Conservation (phyloP, 2,888 invertebrate species). For the Dynastes tityus region DNA sequence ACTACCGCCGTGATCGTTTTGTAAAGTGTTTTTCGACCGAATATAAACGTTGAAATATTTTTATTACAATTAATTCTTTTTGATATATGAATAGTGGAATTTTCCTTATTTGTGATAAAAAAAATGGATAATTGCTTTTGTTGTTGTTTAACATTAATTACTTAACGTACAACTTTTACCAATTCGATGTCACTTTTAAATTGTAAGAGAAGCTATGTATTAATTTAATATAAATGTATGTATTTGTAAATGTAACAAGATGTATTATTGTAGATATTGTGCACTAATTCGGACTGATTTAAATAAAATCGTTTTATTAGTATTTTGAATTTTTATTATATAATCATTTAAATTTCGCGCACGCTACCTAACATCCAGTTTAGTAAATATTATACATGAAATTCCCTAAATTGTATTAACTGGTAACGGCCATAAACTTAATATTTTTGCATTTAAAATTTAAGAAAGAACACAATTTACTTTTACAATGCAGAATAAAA, state of each 20-base stretch:
- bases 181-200: slow-evolving; percentile 33
- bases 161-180: slow-evolving; percentile 48
- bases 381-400: neutral
- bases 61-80: slow-evolving; percentile 32
- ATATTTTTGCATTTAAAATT: too few relatives aligned
- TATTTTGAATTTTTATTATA: slow-evolving; percentile 1
- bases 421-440: too few relatives aligned
- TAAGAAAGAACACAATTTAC: too few relatives aligned
- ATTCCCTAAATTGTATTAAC: neutral
- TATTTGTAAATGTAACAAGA: slow-evolving; percentile 45
- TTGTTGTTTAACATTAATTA: slow-evolving; percentile 40
- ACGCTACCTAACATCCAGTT: neutral
- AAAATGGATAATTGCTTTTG: slow-evolving; percentile 32
- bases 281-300: slow-evolving; percentile 50
- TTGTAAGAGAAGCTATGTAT: slow-evolving; percentile 38
- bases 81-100: slow-evolving; percentile 6
- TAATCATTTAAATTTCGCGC: neutral
- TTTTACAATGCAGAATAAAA: neutral
- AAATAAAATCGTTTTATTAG: slow-evolving; percentile 39
- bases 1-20: slow-evolving; percentile 49
- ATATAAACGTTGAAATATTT: slow-evolving; percentile 16
- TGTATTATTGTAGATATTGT: slow-evolving; percentile 44
- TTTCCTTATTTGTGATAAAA: slow-evolving; percentile 43
- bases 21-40: slow-evolving; percentile 38
- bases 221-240: slow-evolving; percentile 41